phyloP scores from a whole-genome alignment of 1,140 invertebrate genomes.

The Papilio xuthus region DNA sequence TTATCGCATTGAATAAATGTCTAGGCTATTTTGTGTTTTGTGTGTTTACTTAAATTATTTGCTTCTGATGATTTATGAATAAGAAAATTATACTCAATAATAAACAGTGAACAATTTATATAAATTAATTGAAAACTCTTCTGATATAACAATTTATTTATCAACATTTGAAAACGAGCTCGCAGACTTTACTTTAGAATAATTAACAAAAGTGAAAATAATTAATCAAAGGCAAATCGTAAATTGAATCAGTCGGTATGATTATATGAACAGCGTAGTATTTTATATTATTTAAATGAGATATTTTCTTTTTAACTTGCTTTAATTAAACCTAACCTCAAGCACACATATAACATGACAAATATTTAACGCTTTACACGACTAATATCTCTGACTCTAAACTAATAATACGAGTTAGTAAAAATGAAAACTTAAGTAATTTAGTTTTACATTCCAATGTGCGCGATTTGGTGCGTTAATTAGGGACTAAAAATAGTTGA shows the following conservation, averaged over 20 bases:
- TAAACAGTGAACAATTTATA: conserved; percentile 9
- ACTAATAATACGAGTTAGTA: neutral
- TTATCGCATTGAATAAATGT: conserved; percentile 6
- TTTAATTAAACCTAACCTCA: neutral
- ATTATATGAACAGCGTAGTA: neutral
- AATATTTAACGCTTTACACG: neutral
- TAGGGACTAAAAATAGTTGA: neutral
- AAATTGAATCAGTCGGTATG: conserved; percentile 10
- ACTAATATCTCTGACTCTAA: neutral
- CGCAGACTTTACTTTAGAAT: conserved; percentile 19
- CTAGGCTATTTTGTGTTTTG: neutral
- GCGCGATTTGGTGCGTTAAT: neutral
- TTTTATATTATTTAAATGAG: neutral
- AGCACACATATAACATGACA: neutral
- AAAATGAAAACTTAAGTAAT: neutral
- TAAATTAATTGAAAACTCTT: conserved; percentile 23
- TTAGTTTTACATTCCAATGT: neutral
- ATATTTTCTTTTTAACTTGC: too few species aligned
- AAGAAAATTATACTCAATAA: conserved; percentile 32
- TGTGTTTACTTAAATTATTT: neutral
- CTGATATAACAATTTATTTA: conserved; percentile 29
- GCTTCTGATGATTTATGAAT: neutral
- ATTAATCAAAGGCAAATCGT: conserved; percentile 14
- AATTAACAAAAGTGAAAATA: conserved; percentile 29
- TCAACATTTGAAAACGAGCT: conserved; percentile 22